Evolutionary conservation across 2,888 invertebrate genomes (phyloP).

Genomic region (Dicyrtomina minuta): DNA sequence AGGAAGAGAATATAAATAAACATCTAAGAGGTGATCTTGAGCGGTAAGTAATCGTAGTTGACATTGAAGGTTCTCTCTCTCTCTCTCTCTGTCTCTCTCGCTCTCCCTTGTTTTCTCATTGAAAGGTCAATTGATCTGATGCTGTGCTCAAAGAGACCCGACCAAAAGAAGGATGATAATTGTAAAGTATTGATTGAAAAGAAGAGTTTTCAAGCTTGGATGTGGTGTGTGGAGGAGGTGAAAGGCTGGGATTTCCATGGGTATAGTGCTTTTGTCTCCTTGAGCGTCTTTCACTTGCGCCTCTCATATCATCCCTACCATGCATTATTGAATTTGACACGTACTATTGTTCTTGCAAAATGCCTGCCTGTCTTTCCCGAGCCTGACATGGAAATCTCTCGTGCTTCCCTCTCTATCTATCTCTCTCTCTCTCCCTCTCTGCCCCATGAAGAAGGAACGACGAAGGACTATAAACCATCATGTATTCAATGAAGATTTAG

Average conservation of each 20-base stretch:
- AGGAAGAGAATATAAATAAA: neutral
- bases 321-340: conserved; percentile 38
- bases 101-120: conserved; percentile 31
- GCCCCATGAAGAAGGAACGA: too few species aligned
- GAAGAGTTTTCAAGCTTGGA: conserved; percentile 22
- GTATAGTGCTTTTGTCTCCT: conserved; percentile 28
- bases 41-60: conserved; percentile 6
- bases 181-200: conserved; percentile 32
- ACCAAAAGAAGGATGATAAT: conserved; percentile 29
- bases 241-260: conserved; percentile 31
- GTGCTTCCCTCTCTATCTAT: neutral
- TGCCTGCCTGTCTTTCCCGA: conserved; percentile 25
- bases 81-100: neutral
- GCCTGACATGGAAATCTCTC: conserved; percentile 17
- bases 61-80: conserved; percentile 18
- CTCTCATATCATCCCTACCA: conserved; percentile 26
- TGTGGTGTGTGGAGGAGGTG: conserved; percentile 28
- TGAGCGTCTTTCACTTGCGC: conserved; percentile 24
- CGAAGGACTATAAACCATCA: conserved; percentile 2
- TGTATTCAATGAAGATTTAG: conserved; percentile 18
- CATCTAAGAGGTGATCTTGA: conserved; percentile 5
- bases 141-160: conserved; percentile 30
- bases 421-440: neutral
- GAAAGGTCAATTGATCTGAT: conserved; percentile 32
- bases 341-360: conserved; percentile 37